Conservation (phyloP, 2,113 vertebrate species). For the Ibidorhyncha struthersii region DNA sequence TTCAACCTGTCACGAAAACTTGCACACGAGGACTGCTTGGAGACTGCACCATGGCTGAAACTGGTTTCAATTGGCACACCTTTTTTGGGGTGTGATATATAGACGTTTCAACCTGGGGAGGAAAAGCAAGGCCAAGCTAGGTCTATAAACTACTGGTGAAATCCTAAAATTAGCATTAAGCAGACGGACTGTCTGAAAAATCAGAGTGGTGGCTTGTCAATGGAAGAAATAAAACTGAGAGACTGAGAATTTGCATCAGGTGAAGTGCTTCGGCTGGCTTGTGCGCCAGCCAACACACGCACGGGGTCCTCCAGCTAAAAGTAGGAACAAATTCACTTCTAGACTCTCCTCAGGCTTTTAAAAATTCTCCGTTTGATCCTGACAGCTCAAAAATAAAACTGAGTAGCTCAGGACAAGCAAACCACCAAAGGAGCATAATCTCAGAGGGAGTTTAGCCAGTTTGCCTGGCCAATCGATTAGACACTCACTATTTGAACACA, state of each 20-base stretch:
- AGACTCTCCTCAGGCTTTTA: background rate
- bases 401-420: background rate
- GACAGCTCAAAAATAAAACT: background rate
- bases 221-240: background rate
- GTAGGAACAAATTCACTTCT: background rate
- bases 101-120: background rate
- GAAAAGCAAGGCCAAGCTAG: background rate
- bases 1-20: background rate
- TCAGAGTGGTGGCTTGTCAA: background rate
- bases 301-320: background rate
- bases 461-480: background rate
- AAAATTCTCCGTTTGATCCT: background rate
- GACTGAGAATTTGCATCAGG: background rate
- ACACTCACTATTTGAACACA: background rate
- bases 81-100: background rate
- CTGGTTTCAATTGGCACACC: background rate
- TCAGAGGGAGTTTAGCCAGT: background rate
- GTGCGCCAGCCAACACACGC: fast-evolving
- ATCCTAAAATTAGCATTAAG: background rate
- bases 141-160: background rate
- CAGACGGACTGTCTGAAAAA: background rate
- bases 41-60: background rate
- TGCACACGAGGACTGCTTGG: background rate
- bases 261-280: background rate
- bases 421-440: background rate